Conservation (phyloP, 2,888 invertebrate genomes). For the Terebella lapidaria region DNA sequence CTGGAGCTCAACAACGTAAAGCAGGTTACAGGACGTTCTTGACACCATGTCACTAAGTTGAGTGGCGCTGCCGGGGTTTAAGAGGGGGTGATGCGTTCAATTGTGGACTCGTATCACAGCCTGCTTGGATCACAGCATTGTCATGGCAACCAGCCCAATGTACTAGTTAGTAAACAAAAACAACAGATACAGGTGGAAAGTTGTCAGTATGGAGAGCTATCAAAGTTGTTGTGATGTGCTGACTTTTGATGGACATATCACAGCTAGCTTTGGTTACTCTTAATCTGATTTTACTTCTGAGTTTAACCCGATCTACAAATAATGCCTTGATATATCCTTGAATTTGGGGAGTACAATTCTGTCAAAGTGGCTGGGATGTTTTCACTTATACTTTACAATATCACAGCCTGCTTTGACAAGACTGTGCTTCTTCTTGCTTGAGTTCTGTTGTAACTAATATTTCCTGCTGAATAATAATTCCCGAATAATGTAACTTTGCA, state of each 20-base stretch:
- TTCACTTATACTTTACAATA: conserved; percentile 31
- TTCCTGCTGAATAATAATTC: too few species aligned
- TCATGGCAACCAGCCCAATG: background rate
- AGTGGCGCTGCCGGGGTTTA: conserved; percentile 11
- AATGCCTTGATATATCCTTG: too few species aligned
- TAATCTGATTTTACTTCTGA: too few species aligned
- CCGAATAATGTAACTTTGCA: too few species aligned
- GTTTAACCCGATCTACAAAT: too few species aligned
- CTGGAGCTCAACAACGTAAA: too few species aligned
- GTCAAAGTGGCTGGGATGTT: conserved; percentile 45
- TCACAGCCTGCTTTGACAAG: conserved; percentile 63
- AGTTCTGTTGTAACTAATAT: conserved; percentile 90
- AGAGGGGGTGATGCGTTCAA: conserved; percentile 11
- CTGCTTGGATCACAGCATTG: conserved; percentile 18
- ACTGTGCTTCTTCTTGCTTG: conserved; percentile 58
- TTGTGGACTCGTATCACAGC: conserved; percentile 22
- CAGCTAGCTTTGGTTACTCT: conserved; percentile 93
- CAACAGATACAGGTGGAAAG: too few species aligned
- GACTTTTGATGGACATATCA: conserved; percentile 82
- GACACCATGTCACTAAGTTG: too few species aligned
- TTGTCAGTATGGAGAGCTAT: background rate
- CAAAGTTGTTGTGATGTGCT: conserved; percentile 54
- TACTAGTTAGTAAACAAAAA: background rate
- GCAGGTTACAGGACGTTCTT: too few species aligned
- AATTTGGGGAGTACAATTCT: too few species aligned